Base-by-base conservation (phyloP, 2,113 vertebrate species). In the Hylia prasina region DNA sequence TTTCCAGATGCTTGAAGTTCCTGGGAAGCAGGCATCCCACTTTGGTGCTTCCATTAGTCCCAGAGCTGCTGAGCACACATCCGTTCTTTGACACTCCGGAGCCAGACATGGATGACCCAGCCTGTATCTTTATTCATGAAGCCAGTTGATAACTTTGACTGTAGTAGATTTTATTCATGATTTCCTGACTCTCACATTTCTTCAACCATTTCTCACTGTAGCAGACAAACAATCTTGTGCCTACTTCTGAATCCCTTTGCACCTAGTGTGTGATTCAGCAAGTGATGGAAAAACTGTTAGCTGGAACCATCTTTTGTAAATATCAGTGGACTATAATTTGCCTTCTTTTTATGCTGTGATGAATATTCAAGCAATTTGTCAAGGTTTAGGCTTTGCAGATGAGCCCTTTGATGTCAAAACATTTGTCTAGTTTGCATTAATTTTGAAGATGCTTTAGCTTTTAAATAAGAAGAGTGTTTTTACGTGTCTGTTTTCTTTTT, bases 81-180 rank as follows among this genome's bases (percentile, higher is more conserved):
- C 99, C 99, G 0, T 99, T 99, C 95, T 99, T 99, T 17, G 99
- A 99, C 96, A 99, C 99, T 3, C 99, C 99, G 0, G 99, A 99
- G 44, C 99, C 99, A 0, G 99, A 99, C 96, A 99, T 99, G 99
- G 99, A 99, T 30, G 99, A 99, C 56, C 99, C 99, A 30, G 99
- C 99, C 30, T 99, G 99, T 99, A 99, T 99, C 99, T 98, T 98
- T 98, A 90, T 75, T 27, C 37, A 21, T 12, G 9, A 37, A 76
- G 7, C 22, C 40, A 40, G 4, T 37, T 64, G 48, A 27, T 65
- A 2, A 7, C 70, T 72, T 78, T 40, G 17, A 33, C 12, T 42
- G 11, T n/a, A 58, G 75, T 70, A 47, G 57, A 16, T 53, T 44
- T 87, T 56, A n/a, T 44, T 45, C 2, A 0, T 79, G 2, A 69